Conservation (phyloP, 2,797 vertebrate genomes). For the Sitta carolinensis region DNA sequence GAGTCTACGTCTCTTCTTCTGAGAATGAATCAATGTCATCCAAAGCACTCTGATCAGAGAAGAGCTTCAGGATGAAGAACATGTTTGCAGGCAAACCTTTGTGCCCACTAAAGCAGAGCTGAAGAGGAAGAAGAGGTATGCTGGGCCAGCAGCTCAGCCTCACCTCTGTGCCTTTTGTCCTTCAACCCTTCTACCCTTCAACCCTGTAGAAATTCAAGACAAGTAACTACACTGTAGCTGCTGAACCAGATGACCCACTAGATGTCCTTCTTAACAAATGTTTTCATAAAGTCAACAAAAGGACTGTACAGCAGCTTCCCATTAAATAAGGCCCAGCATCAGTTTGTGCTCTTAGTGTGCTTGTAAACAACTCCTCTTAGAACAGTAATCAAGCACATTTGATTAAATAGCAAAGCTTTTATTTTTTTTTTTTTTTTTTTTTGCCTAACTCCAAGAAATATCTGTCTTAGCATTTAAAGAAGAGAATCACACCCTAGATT, state of each 20-base stretch:
- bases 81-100: not conserved
- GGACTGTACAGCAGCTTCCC: not conserved
- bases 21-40: not conserved
- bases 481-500: not conserved
- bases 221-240: not conserved
- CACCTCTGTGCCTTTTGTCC: not conserved
- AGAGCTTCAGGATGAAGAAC: not conserved
- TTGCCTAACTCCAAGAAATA: not conserved
- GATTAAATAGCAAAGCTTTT: not conserved
- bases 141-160: not conserved
- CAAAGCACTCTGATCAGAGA: not conserved
- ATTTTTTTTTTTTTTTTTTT: not conserved
- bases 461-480: not conserved
- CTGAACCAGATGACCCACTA: constrained; percentile 41
- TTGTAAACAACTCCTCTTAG: not conserved
- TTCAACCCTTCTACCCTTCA: not conserved
- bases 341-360: not conserved
- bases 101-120: not conserved
- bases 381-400: not conserved
- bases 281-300: constrained; percentile 17
- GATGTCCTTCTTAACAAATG: constrained; percentile 62
- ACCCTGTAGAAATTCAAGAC: not conserved
- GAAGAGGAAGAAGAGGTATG: not conserved
- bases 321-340: not conserved
- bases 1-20: not conserved